Evolutionary conservation across 37 sponge, comb jelly and placozoan genomes (phyloP).

Genomic region (Corticium candelabrum): DNA sequence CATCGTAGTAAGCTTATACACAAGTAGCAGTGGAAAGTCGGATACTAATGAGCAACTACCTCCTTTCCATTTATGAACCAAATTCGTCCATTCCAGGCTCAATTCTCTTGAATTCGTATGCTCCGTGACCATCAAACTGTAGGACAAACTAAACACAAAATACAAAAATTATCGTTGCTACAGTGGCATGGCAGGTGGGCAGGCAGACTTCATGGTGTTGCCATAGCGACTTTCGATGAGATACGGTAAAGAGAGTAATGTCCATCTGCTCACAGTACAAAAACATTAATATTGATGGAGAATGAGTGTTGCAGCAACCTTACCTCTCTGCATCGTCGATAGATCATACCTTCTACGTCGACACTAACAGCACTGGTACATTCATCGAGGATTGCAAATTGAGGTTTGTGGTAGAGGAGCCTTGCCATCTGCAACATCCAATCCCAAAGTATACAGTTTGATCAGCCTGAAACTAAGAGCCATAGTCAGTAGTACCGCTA

Average conservation of each 20-base stretch:
- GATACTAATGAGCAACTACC: no score
- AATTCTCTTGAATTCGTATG: slow-evolving; percentile 72
- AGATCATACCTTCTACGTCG: slow-evolving; percentile 88
- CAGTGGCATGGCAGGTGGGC: neutral
- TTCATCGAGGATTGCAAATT: slow-evolving; percentile 93
- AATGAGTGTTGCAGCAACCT: neutral
- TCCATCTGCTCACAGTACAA: slow-evolving; percentile 37
- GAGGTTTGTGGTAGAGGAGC: slow-evolving; percentile 88
- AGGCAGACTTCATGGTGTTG: slow-evolving; percentile 75
- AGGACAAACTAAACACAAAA: slow-evolving; percentile 61
- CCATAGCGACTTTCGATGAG: slow-evolving; percentile 93
- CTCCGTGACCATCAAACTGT: slow-evolving; percentile 88
- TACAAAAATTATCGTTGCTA: neutral
- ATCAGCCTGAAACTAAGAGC: no score
- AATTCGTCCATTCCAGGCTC: slow-evolving; percentile 80
- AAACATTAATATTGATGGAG: neutral
- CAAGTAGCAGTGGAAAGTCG: no score
- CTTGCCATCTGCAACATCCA: slow-evolving; percentile 84
- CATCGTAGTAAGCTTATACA: no score
- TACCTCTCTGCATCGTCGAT: slow-evolving; percentile 77
- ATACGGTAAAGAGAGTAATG: slow-evolving; percentile 91
- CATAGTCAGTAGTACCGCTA: no score
- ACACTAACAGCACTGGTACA: slow-evolving; percentile 95
- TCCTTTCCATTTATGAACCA: slow-evolving; percentile 79
- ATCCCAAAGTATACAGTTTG: no score